Base-by-base conservation (phyloP, 1,140 invertebrate species). In the Papilio xuthus region DNA sequence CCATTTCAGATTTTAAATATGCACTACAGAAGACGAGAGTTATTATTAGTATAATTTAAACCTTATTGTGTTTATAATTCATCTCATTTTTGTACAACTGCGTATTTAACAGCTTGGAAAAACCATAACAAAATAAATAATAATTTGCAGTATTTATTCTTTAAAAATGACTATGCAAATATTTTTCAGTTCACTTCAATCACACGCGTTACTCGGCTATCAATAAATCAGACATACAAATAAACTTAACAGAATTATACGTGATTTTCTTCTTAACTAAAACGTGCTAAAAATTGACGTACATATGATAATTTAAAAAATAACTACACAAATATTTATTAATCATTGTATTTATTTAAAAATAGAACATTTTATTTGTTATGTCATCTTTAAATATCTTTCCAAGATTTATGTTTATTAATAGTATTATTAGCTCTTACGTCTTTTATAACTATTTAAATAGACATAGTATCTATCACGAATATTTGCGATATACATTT, bases 201-300 rank as follows among this genome's bases (percentile, higher is more conserved):
- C 56, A 67, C 60, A 67, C 60, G 60, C 26, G 60, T 67, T 28
- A 26, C 60, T 28, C 0, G 4, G 0, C 26, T 67, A 67, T 67
- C 15, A 67, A 67, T 67, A 67, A 28, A 60, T 60, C 56, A 60
- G 56, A 23, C 2, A 12, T 28, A 67, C 60, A 67, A 67, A 67
- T 28, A 67, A 67, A 67, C 60, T 67, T 67, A 67, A 28, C 60
- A 32, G 23, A 67, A 67, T 32, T 10, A 32, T 15, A 67, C 60
- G 60, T 67, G 60, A 67, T 67, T 67, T 67, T 67, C 60, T 28
- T 67, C 60, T 67, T 67, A 67, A 67, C 26, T 28, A 28, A 28
- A 32, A 28, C 60, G 60, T 67, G 13, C n/a, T 20, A 67, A 67
- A 0, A 63, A 32, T 67, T 67, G 4, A 67, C 60, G 1, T 67